Percentiles rank a stretch among this genome's conserved stretches.
Evolutionary conservation across 1,140 invertebrate species (phyloP).

Genomic region (Adoxophyes honmai): DNA sequence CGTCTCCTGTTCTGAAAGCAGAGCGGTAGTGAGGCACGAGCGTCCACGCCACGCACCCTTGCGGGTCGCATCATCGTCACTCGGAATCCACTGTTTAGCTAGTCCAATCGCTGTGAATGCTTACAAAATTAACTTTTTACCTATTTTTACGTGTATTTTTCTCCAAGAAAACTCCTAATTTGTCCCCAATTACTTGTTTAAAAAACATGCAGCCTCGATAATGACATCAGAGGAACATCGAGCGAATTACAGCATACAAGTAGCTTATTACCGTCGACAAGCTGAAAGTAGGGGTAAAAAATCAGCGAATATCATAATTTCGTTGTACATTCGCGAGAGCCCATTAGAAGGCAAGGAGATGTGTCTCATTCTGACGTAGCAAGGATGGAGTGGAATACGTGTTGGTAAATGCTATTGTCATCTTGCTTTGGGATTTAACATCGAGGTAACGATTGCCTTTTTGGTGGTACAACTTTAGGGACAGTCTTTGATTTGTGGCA

Average conservation of each 20-base stretch:
- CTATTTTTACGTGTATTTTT: too few relatives aligned
- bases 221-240: slow-evolving; percentile 7
- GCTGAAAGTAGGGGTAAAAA: slow-evolving; percentile 22
- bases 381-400: slow-evolving; percentile 21
- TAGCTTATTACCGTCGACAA: slow-evolving; percentile 35
- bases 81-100: too few relatives aligned
- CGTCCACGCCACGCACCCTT: too few relatives aligned
- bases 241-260: slow-evolving; percentile 32
- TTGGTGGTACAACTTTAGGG: too few relatives aligned
- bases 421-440: too few relatives aligned
- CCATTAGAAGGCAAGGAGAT: slow-evolving; percentile 22
- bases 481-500: too few relatives aligned
- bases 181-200: slow-evolving; percentile 10
- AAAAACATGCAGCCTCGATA: slow-evolving; percentile 2
- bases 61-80: too few relatives aligned
- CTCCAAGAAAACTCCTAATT: slow-evolving; percentile 1
- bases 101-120: too few relatives aligned
- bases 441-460: too few relatives aligned
- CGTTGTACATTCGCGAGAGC: slow-evolving; percentile 15
- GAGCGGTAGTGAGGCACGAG: too few relatives aligned
- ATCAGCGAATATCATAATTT: slow-evolving; percentile 24
- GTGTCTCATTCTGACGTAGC: slow-evolving; percentile 27
- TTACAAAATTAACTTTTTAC: neutral
- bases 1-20: too few relatives aligned
- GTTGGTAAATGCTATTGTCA: neutral